A percentile compares a stretch with the other conserved stretches of the same genome.
Conservation (phyloP, 2,113 vertebrate genomes). For the Sprattus sprattus region DNA sequence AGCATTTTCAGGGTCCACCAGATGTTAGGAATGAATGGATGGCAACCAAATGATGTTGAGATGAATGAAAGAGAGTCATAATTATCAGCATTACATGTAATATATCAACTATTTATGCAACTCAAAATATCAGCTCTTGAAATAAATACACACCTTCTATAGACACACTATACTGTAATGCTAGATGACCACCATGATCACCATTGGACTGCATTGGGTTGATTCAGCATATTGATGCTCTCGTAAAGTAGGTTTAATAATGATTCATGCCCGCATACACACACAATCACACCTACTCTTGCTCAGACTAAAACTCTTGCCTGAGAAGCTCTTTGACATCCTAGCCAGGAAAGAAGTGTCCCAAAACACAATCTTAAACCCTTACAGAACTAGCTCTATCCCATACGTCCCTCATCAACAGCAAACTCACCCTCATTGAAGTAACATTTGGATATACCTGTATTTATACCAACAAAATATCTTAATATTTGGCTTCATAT, state of each 20-base stretch:
- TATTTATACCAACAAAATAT: conserved; percentile 50
- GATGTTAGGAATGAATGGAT: not conserved
- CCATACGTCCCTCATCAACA: not conserved
- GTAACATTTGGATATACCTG: conserved; percentile 43
- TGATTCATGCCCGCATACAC: conserved; percentile 18
- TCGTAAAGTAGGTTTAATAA: not conserved
- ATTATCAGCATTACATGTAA: conserved; percentile 1
- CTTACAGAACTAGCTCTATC: not conserved
- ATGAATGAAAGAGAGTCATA: not conserved
- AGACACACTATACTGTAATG: not conserved
- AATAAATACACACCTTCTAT: conserved; percentile 59
- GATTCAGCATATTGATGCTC: not conserved
- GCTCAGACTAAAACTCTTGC: not conserved
- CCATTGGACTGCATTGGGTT: not conserved
- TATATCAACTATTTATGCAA: conserved; percentile 28
- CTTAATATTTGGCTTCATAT: conserved; percentile 66
- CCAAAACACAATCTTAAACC: not conserved
- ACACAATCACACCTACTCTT: conserved; percentile 21
- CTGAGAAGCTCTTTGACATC: conserved; percentile 16
- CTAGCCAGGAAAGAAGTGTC: not conserved
- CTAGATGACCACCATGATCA: not conserved
- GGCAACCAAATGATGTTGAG: not conserved
- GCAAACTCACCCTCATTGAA: not conserved
- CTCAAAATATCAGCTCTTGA: conserved; percentile 36
- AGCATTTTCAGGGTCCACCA: not conserved